Evolutionary conservation across 2,888 invertebrate genomes (phyloP).

Genomic region (Phymatocera aterrima): DNA sequence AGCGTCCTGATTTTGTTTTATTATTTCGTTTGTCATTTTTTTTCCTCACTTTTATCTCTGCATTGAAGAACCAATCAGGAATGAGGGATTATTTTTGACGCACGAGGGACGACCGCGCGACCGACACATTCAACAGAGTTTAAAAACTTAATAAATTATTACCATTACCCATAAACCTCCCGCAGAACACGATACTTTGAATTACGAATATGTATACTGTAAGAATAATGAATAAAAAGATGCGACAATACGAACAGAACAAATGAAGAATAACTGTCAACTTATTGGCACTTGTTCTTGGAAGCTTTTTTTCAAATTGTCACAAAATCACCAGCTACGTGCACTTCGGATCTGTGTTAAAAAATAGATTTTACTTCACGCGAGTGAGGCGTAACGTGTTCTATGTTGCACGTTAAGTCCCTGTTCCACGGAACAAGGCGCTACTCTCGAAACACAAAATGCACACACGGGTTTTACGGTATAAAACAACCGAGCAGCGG

Average conservation of each 20-base stretch:
- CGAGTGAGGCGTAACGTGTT: background rate
- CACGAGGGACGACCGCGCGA: slow-evolving; percentile 25
- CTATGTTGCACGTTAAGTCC: background rate
- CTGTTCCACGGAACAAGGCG: background rate
- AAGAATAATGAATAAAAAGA: background rate
- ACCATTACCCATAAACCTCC: background rate
- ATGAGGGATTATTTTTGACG: slow-evolving; percentile 39
- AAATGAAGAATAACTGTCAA: background rate
- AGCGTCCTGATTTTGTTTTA: slow-evolving; percentile 44
- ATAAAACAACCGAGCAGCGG: slow-evolving; percentile 28
- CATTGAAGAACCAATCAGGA: slow-evolving; percentile 52
- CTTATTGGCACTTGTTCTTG: no score
- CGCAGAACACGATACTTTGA: background rate
- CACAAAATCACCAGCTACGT: no score
- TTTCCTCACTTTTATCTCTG: slow-evolving; percentile 41
- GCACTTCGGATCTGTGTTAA: no score
- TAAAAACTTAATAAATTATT: no score
- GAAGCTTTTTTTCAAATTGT: no score
- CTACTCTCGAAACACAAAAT: background rate
- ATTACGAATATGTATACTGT: no score
- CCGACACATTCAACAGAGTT: no score
- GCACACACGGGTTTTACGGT: background rate
- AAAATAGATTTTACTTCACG: no score
- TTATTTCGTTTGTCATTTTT: slow-evolving; percentile 13
- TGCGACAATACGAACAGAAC: background rate